Percentiles rank a stretch among this genome's conserved stretches.
Conservation (phyloP, 2,888 invertebrate genomes). For the Plagodis dolabraria region DNA sequence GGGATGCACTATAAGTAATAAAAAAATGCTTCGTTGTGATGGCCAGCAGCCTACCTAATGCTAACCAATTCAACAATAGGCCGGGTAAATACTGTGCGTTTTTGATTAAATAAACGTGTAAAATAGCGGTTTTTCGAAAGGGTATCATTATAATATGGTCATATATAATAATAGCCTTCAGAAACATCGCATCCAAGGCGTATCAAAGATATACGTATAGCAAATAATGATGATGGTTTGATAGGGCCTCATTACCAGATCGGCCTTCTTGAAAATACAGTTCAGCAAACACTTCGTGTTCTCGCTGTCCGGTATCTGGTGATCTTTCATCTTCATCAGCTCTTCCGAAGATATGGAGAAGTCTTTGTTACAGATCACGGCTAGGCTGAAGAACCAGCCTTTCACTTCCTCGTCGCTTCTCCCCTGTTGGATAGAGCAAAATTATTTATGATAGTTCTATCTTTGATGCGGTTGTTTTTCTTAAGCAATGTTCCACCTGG, state of each 20-base stretch:
- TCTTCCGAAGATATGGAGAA: slow-evolving; percentile 57
- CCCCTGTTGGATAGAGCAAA: slow-evolving; percentile 44
- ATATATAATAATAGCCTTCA: no score
- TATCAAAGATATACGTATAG: neutral
- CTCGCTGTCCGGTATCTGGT: slow-evolving; percentile 64
- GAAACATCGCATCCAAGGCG: no score
- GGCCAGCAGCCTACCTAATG: no score
- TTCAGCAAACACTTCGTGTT: slow-evolving; percentile 74
- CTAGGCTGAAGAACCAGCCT: slow-evolving; percentile 60
- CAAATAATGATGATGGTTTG: neutral
- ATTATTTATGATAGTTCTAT: neutral
- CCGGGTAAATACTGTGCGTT: no score
- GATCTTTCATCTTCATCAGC: slow-evolving; percentile 59
- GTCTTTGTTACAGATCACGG: slow-evolving; percentile 62
- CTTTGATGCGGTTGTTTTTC: neutral
- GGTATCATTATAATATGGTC: no score
- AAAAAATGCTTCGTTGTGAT: no score
- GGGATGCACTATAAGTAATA: no score
- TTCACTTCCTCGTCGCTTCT: slow-evolving; percentile 62
- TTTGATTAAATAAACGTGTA: no score
- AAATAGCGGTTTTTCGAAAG: no score
- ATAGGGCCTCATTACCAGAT: slow-evolving; percentile 63
- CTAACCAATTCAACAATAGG: no score
- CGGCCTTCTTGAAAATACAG: slow-evolving; percentile 73
- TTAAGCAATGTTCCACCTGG: neutral